phyloP scores from a whole-genome alignment of 2,797 vertebrate species.

The Dromococcyx pavoninus region DNA sequence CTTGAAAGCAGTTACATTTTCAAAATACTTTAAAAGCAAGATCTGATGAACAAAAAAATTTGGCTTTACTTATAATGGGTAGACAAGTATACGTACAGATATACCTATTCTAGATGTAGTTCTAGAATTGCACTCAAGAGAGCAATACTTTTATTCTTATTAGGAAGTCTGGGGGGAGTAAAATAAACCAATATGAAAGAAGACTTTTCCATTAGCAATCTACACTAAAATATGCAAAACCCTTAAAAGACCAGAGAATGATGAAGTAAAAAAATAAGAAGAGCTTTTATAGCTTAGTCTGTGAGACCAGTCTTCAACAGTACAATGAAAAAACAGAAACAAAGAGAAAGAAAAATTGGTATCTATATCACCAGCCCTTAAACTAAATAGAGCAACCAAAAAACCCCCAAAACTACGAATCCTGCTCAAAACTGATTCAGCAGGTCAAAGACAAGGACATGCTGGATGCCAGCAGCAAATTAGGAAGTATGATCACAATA shows the following conservation, averaged over 20 bases:
- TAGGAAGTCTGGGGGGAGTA: fast-evolving
- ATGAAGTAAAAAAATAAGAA: background rate
- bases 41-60: background rate
- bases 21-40: background rate
- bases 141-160: background rate
- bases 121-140: background rate
- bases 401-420: background rate
- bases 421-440: background rate
- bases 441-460: background rate
- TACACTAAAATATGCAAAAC: background rate
- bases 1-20: background rate
- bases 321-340: background rate
- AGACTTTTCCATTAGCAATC: background rate
- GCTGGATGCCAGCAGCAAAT: background rate
- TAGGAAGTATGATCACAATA: background rate
- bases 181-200: background rate
- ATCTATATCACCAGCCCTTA: background rate
- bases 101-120: background rate
- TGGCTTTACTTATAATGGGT: background rate
- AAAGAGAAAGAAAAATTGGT: background rate
- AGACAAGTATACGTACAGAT: background rate
- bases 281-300: background rate
- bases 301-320: background rate
- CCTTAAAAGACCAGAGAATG: background rate
- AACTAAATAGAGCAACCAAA: background rate